phyloP scores from a whole-genome alignment of 2,888 invertebrate species.

The Meliscaeva auricollis region DNA sequence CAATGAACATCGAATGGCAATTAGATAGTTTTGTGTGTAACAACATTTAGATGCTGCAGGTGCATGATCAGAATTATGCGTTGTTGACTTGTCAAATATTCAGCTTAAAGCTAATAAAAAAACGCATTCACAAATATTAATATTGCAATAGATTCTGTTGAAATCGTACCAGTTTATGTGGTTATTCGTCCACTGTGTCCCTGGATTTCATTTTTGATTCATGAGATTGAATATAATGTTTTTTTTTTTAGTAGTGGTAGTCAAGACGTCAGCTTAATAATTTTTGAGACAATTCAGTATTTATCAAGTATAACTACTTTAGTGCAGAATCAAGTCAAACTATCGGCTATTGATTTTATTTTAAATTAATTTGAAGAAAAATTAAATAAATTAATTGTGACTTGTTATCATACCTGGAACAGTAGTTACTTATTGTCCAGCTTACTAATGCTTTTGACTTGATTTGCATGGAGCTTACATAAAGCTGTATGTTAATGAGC shows the following conservation, averaged over 20 bases:
- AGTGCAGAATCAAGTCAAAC: no score
- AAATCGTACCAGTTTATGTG: constrained; percentile 15
- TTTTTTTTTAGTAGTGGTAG: background rate
- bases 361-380: no score
- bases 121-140: background rate
- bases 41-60: constrained; percentile 13
- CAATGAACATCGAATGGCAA: constrained; percentile 58
- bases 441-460: no score
- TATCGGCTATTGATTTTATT: no score
- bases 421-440: no score
- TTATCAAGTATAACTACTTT: no score
- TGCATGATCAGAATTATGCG: constrained; percentile 29
- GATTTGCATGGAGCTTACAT: no score
- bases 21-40: constrained; percentile 36
- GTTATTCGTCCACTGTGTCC: background rate
- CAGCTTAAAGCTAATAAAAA: background rate
- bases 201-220: constrained; percentile 17
- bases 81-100: constrained; percentile 19
- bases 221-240: background rate
- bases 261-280: background rate
- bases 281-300: background rate
- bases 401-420: no score
- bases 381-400: no score
- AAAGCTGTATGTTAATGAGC: no score
- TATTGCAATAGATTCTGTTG: constrained; percentile 14